Conservation (phyloP, 2,888 invertebrate genomes). For the Tridacna crocea region DNA sequence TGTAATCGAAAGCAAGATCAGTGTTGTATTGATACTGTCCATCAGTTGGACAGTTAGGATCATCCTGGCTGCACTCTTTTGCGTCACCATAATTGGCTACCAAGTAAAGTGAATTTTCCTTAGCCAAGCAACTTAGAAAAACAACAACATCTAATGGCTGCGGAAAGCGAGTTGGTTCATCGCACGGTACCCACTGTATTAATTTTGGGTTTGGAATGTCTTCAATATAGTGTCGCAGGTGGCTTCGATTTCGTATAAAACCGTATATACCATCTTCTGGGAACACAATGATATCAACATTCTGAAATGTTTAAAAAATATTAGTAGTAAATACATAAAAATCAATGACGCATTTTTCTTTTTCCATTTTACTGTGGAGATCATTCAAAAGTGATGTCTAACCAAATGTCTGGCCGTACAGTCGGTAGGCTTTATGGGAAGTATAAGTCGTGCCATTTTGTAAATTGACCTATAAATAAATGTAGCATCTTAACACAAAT, state of each 20-base stretch:
- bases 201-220: constrained; percentile 40
- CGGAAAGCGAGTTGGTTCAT: constrained; percentile 57
- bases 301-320: constrained; percentile 18
- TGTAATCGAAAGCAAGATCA: constrained; percentile 87
- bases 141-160: constrained; percentile 49
- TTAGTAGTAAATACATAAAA: too few relatives aligned
- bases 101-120: constrained; percentile 82
- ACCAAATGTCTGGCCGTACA: too few relatives aligned
- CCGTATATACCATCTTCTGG: constrained; percentile 46
- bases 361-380: too few relatives aligned
- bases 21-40: constrained; percentile 88
- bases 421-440: too few relatives aligned
- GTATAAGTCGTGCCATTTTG: too few relatives aligned
- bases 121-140: constrained; percentile 87
- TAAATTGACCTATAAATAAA: too few relatives aligned
- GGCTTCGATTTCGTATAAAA: constrained; percentile 16
- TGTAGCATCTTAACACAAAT: too few relatives aligned
- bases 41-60: constrained; percentile 68
- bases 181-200: constrained; percentile 81
- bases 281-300: constrained; percentile 41
- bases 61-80: constrained; percentile 23
- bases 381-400: too few relatives aligned
- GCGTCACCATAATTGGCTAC: constrained; percentile 52
- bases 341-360: too few relatives aligned
- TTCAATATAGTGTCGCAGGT: constrained; percentile 36